A percentile compares a stretch with the other conserved stretches of the same genome.
Conservation (phyloP, 2,888 invertebrate species). For the Trilocha varians region DNA sequence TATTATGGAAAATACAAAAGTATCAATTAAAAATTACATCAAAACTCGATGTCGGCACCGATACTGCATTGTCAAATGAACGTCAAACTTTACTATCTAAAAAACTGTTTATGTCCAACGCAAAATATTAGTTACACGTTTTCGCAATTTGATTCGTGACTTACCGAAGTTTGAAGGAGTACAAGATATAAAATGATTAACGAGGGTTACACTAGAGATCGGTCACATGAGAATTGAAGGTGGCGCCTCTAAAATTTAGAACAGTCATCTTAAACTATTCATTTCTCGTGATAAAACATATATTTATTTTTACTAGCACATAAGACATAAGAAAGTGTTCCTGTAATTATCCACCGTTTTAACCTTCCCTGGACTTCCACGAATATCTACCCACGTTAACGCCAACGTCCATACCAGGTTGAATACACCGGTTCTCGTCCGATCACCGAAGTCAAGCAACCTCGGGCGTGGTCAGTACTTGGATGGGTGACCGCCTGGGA, state of each 20-base stretch:
- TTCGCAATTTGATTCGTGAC: conserved; percentile 33
- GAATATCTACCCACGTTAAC: too few relatives aligned
- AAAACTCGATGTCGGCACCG: neutral
- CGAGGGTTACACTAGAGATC: too few relatives aligned
- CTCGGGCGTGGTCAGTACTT: conserved; percentile 67
- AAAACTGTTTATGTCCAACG: neutral
- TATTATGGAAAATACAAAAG: too few relatives aligned
- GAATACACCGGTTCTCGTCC: conserved; percentile 59
- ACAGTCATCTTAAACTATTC: too few relatives aligned
- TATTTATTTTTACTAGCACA: too few relatives aligned
- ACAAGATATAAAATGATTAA: neutral
- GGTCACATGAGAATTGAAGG: too few relatives aligned
- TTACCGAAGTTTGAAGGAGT: conserved; percentile 4
- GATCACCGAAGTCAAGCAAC: conserved; percentile 70
- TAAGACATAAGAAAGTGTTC: too few relatives aligned
- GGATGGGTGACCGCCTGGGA: conserved; percentile 66
- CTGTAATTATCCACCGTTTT: too few relatives aligned
- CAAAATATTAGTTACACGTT: conserved; percentile 41
- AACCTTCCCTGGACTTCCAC: too few relatives aligned
- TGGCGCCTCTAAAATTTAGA: too few relatives aligned
- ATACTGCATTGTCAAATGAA: neutral
- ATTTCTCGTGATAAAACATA: too few relatives aligned
- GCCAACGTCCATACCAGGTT: conserved; percentile 48
- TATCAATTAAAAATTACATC: too few relatives aligned
- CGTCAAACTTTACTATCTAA: neutral